phyloP scores from a whole-genome alignment of 92 coral and sea anemone genomes.

The Micromussa lordhowensis region DNA sequence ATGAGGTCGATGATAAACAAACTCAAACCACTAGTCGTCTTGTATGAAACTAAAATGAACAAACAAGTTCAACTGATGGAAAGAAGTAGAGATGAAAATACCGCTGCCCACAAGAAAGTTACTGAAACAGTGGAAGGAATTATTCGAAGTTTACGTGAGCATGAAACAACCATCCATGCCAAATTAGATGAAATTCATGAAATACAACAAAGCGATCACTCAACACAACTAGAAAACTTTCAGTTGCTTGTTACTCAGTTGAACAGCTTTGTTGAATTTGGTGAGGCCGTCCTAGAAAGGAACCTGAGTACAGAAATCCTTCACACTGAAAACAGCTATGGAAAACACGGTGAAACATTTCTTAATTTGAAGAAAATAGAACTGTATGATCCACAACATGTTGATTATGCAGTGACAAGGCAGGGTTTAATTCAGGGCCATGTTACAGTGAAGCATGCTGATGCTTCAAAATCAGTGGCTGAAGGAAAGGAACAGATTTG shows the following conservation, averaged over 20 bases:
- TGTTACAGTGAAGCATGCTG: background rate
- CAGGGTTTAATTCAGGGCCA: background rate
- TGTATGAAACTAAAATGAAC: background rate
- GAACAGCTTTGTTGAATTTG: background rate
- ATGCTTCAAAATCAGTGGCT: conserved; percentile 1
- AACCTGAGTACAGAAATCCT: background rate
- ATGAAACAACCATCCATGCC: background rate
- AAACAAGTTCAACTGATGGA: background rate
- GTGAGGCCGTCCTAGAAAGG: background rate
- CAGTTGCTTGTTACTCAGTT: conserved; percentile 3
- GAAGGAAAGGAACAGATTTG: background rate
- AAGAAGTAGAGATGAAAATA: background rate
- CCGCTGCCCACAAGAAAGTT: background rate
- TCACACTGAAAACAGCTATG: background rate
- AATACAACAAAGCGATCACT: background rate
- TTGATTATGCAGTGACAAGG: background rate
- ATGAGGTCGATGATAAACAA: background rate
- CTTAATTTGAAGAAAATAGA: background rate
- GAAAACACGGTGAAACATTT: background rate
- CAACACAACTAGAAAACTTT: conserved; percentile 1
- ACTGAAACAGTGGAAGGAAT: background rate
- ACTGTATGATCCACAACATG: background rate
- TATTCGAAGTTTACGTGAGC: background rate
- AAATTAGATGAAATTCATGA: background rate
- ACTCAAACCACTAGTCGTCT: background rate